Evolutionary conservation across 2,888 invertebrate species (phyloP).

Genomic region (Chrysotoxum bicinctum): DNA sequence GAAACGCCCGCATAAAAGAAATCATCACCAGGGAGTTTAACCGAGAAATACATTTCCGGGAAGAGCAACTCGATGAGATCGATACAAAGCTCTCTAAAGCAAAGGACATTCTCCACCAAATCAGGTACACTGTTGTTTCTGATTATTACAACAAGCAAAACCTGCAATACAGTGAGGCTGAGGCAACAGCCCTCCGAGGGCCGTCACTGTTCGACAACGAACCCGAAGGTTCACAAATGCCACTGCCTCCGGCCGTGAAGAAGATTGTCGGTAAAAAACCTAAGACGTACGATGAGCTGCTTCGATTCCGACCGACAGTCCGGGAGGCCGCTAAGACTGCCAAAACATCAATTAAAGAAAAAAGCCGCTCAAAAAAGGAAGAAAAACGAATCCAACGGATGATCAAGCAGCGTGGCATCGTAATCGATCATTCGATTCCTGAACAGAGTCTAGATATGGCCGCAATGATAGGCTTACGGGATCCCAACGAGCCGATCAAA

Average conservation of each 20-base stretch:
- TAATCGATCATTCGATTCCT: constrained; percentile 77
- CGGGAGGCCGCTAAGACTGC: constrained; percentile 83
- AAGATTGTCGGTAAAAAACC: constrained; percentile 86
- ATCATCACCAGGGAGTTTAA: constrained; percentile 89
- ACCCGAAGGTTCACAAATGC: constrained; percentile 80
- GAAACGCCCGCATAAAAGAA: constrained; percentile 83
- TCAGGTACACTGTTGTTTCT: constrained; percentile 84
- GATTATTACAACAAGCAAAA: constrained; percentile 85
- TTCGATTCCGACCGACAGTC: constrained; percentile 81
- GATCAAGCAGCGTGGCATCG: constrained; percentile 77
- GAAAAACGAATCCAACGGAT: constrained; percentile 77
- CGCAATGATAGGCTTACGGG: constrained; percentile 19
- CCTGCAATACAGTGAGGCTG: constrained; percentile 80
- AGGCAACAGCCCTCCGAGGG: constrained; percentile 77
- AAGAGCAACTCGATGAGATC: constrained; percentile 87
- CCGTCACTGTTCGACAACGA: constrained; percentile 76
- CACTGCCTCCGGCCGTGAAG: constrained; percentile 89
- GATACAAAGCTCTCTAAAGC: constrained; percentile 85
- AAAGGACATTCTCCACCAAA: constrained; percentile 83
- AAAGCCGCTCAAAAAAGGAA: constrained; percentile 77
- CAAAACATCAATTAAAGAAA: constrained; percentile 77
- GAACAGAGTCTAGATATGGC: constrained; percentile 12
- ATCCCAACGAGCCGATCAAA: constrained; percentile 67
- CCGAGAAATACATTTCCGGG: constrained; percentile 86
- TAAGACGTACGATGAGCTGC: constrained; percentile 82